These are phyloP conservation scores for Gastrophysa polygoni DNA, from an alignment of 2,888 invertebrate species.

Conservation along the genomic window DNA sequence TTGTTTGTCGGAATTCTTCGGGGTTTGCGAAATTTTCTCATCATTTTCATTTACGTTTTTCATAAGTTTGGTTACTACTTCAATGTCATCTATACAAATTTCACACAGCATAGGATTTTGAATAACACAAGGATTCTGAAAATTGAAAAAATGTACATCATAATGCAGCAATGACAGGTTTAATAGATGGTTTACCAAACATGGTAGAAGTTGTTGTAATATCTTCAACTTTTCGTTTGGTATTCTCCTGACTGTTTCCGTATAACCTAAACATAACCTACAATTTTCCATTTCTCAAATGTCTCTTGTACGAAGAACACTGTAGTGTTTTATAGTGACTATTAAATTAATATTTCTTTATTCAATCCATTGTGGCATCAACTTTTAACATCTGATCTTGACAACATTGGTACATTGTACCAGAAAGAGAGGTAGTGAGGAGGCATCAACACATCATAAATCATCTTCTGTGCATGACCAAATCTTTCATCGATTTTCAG, in stretches of 20 bases:
- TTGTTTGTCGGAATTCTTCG: conserved; percentile 4
- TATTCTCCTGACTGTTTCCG: conserved; percentile 3
- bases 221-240: conserved; percentile 1
- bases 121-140: conserved; percentile 9
- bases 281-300: conserved; percentile 25
- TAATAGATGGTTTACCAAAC: conserved; percentile 23
- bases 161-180: conserved; percentile 1
- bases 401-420: too few relatives aligned
- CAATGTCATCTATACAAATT: conserved; percentile 11
- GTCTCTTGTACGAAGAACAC: too few relatives aligned
- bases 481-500: too few relatives aligned
- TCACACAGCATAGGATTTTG: conserved; percentile 12
- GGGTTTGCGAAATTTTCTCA: neutral
- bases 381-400: too few relatives aligned
- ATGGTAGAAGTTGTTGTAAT: conserved; percentile 16
- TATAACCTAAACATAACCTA: conserved; percentile 27
- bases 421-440: too few relatives aligned
- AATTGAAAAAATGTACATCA: neutral
- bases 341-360: too few relatives aligned
- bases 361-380: too few relatives aligned
- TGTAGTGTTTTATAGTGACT: too few relatives aligned
- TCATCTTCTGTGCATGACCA: too few relatives aligned
- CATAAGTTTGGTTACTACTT: conserved; percentile 6
- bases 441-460: too few relatives aligned
- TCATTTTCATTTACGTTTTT: neutral